A percentile compares a stretch with the other conserved stretches of the same genome.
phyloP scores from a whole-genome alignment of 1,140 invertebrate species.

The Ruditapes philippinarum region DNA sequence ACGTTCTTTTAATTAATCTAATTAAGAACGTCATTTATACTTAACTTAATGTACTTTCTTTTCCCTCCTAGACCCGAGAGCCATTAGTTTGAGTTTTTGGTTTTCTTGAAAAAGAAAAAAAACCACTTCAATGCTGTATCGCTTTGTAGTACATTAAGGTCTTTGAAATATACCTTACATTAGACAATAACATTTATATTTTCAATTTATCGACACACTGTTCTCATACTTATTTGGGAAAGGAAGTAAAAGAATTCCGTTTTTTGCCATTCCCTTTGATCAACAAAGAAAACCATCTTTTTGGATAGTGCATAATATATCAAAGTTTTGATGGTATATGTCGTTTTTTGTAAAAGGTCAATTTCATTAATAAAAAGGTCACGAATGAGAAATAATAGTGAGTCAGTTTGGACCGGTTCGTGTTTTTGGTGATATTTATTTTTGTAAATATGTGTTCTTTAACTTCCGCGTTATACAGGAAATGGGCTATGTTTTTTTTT shows the following conservation, averaged over 20 bases:
- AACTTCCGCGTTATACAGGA: neutral
- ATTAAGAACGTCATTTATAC: neutral
- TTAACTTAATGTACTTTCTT: neutral
- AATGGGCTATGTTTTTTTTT: neutral
- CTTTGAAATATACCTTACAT: no score
- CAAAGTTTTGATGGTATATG: neutral
- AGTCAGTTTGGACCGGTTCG: neutral
- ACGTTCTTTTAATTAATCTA: constrained; percentile 23
- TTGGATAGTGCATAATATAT: neutral
- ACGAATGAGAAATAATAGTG: neutral
- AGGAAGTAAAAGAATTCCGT: no score
- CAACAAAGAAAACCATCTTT: neutral
- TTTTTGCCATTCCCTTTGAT: neutral
- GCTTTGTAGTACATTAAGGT: no score
- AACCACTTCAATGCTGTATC: no score
- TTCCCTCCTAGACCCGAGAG: no score
- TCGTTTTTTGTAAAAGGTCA: constrained; percentile 20
- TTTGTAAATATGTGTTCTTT: neutral
- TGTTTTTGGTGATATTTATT: neutral
- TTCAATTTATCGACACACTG: no score
- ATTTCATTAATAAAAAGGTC: constrained; percentile 29
- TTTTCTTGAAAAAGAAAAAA: no score
- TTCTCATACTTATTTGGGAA: no score
- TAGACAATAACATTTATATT: no score
- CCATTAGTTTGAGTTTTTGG: no score